Conservation (phyloP, 2,797 vertebrate genomes). For the Oreortyx pictus region DNA sequence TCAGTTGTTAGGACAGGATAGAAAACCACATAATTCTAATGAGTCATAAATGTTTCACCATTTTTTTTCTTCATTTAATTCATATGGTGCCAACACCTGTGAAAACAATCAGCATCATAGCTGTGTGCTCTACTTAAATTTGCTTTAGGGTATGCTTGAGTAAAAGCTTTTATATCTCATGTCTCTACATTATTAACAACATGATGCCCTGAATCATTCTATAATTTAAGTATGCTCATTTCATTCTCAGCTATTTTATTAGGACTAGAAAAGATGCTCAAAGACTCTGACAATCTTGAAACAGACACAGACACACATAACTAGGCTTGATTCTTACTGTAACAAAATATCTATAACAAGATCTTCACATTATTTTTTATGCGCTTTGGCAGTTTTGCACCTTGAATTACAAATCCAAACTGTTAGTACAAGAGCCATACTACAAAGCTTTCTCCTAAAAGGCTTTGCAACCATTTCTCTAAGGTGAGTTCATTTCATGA, state of each 20-base stretch:
- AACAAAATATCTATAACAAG: constrained; percentile 62
- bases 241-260: constrained; percentile 62
- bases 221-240: constrained; percentile 62
- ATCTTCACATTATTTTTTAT: constrained; percentile 64
- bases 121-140: constrained; percentile 70
- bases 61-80: constrained; percentile 79
- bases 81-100: constrained; percentile 78
- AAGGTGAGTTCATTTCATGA: constrained; percentile 21
- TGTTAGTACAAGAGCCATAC: constrained; percentile 42
- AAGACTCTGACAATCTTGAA: constrained; percentile 50
- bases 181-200: constrained; percentile 77
- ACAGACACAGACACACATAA: not conserved
- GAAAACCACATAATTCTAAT: constrained; percentile 76
- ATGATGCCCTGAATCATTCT: constrained; percentile 68
- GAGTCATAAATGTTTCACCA: constrained; percentile 78
- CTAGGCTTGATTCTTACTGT: constrained; percentile 29
- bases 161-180: constrained; percentile 69
- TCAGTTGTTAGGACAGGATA: constrained; percentile 78
- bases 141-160: constrained; percentile 70
- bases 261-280: constrained; percentile 42
- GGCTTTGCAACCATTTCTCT: constrained; percentile 22
- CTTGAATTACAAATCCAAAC: constrained; percentile 53
- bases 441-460: constrained; percentile 49
- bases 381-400: constrained; percentile 68
- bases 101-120: constrained; percentile 78